A percentile compares a stretch with the other conserved stretches of the same genome.
Conservation (phyloP, 2,797 vertebrate genomes). For the Parauchenoglanis ngamensis region DNA sequence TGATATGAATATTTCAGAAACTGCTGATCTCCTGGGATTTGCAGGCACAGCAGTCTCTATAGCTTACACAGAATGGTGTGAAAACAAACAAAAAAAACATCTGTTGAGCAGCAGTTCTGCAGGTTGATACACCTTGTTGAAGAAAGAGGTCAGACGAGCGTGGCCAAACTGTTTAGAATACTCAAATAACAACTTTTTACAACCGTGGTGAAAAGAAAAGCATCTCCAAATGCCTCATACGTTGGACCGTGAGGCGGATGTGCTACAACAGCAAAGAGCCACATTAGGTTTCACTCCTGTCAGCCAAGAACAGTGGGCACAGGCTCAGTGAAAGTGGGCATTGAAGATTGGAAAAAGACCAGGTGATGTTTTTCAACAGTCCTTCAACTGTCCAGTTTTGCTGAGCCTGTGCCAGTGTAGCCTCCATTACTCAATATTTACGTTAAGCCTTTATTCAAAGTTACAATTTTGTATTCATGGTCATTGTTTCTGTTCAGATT, state of each 20-base stretch:
- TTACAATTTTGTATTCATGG: background rate
- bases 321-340: background rate
- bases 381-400: background rate
- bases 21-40: background rate
- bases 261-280: background rate
- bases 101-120: background rate
- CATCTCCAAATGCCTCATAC: background rate
- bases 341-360: background rate
- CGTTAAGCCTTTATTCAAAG: background rate
- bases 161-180: background rate
- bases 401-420: background rate
- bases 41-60: background rate
- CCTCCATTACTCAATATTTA: background rate
- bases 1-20: background rate
- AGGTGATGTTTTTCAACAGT: conserved; percentile 5
- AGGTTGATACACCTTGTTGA: background rate
- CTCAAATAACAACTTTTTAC: background rate
- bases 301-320: background rate
- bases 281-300: background rate
- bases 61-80: background rate
- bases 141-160: background rate
- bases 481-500: background rate
- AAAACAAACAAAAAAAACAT: background rate
- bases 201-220: background rate
- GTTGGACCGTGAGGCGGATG: background rate